Conservation (phyloP, 30 jellyfish, hydroid and myxozoan genomes). For the Aurelia coerulea region DNA sequence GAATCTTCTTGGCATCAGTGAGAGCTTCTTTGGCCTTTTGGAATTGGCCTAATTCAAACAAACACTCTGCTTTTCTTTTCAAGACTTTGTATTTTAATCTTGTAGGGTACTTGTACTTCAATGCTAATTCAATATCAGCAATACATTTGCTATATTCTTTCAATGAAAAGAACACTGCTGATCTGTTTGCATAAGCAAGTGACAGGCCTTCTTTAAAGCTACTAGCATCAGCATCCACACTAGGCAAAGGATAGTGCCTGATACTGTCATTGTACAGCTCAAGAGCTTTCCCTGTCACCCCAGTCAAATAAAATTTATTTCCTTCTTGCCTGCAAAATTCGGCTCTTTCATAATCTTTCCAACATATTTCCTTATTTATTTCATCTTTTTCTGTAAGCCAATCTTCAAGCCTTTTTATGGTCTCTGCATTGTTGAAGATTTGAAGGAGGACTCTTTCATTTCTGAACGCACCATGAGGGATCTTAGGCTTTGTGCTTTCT, state of each 20-base stretch:
- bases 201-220: constrained; percentile 9
- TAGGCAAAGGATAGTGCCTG: constrained; percentile 25
- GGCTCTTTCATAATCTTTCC: constrained; percentile 47
- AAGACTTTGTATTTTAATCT: constrained; percentile 25
- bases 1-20: constrained; percentile 5
- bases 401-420: background rate
- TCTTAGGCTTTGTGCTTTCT: background rate
- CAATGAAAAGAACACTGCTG: constrained; percentile 81
- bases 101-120: constrained; percentile 53
- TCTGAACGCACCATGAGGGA: background rate
- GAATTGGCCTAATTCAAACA: constrained; percentile 17
- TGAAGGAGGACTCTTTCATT: background rate
- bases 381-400: background rate
- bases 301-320: constrained; percentile 53
- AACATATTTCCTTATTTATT: background rate
- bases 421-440: background rate
- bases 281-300: constrained; percentile 68
- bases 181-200: constrained; percentile 87
- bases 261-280: constrained; percentile 75
- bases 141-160: constrained; percentile 63
- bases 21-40: constrained; percentile 38
- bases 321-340: constrained; percentile 65
- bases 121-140: constrained; percentile 72
- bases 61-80: constrained; percentile 63
- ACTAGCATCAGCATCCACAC: background rate